Percentiles rank a stretch among this genome's conserved stretches.
These are phyloP conservation scores for Diachasma alloeum DNA, from an alignment of 1,140 invertebrate genomes.

Conservation along the genomic window DNA sequence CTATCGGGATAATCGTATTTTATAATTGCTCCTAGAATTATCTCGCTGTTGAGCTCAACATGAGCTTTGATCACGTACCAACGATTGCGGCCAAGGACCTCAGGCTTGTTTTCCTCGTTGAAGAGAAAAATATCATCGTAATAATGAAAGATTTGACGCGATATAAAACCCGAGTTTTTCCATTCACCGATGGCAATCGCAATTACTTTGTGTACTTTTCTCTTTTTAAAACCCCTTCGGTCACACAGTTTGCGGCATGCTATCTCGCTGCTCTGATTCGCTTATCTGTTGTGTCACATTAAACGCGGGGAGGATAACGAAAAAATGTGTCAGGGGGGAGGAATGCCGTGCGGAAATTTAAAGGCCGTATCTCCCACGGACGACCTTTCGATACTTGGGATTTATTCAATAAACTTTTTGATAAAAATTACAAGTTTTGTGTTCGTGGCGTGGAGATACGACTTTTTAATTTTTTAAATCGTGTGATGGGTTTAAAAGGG, in stretches of 20 bases:
- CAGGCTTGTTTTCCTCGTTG: neutral
- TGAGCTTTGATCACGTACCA: conserved; percentile 8
- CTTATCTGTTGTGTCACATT: neutral
- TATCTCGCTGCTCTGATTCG: neutral
- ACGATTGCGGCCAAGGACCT: conserved; percentile 22
- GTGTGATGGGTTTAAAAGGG: neutral
- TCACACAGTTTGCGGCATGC: neutral
- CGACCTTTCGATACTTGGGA: too few species aligned
- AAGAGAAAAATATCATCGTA: neutral
- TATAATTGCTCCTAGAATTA: conserved; percentile 31
- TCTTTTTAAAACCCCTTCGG: neutral
- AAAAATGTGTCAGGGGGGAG: neutral
- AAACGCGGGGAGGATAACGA: neutral
- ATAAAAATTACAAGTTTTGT: too few species aligned
- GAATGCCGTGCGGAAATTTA: too few species aligned
- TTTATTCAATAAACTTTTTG: too few species aligned
- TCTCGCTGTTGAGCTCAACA: neutral
- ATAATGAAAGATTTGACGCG: conserved; percentile 5
- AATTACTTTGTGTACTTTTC: conserved; percentile 4
- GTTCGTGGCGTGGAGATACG: too few species aligned
- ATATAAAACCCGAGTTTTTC: conserved; percentile 3
- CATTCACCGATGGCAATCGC: neutral
- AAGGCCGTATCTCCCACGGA: too few species aligned
- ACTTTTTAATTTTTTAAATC: neutral
- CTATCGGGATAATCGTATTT: conserved; percentile 39